Conservation (phyloP, 1,140 invertebrate species). For the Drosophila sechellia region DNA sequence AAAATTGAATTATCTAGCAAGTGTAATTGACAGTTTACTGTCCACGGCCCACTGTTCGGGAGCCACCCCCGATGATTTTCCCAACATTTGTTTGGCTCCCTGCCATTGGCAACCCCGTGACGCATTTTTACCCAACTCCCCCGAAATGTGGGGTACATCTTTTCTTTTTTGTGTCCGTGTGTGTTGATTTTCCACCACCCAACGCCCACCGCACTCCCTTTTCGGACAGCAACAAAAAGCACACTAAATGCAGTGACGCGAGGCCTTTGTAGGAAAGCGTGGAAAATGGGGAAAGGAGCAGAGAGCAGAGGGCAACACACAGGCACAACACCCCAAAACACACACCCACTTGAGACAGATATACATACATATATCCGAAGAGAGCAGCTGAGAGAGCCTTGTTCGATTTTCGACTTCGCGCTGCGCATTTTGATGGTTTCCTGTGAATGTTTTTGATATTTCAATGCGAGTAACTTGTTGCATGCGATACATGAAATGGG, state of each 20-base stretch:
- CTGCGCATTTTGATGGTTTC: constrained; percentile 80
- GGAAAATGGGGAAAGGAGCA: constrained; percentile 21
- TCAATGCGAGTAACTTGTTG: constrained; percentile 75
- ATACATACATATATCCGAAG: constrained; percentile 1
- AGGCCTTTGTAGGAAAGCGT: constrained; percentile 23
- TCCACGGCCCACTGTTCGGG: constrained; percentile 47
- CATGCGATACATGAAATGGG: constrained; percentile 48
- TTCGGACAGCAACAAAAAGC: constrained; percentile 3
- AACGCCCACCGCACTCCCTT: not conserved
- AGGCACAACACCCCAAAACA: constrained; percentile 17
- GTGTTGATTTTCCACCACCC: constrained; percentile 13
- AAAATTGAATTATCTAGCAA: constrained; percentile 29
- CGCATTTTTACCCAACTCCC: constrained; percentile 34
- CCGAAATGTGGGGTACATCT: not conserved
- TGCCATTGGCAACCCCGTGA: constrained; percentile 66
- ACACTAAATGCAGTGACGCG: constrained; percentile 54
- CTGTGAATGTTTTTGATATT: constrained; percentile 78
- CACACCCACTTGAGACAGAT: constrained; percentile 15
- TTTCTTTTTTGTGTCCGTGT: constrained; percentile 9
- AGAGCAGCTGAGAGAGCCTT: constrained; percentile 1
- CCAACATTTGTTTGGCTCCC: constrained; percentile 20
- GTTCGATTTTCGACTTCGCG: constrained; percentile 50
- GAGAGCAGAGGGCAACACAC: constrained; percentile 22
- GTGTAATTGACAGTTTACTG: constrained; percentile 37
- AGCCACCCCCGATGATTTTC: constrained; percentile 46